phyloP scores from a whole-genome alignment of 2,888 invertebrate genomes.

The Tortricodes alternella region DNA sequence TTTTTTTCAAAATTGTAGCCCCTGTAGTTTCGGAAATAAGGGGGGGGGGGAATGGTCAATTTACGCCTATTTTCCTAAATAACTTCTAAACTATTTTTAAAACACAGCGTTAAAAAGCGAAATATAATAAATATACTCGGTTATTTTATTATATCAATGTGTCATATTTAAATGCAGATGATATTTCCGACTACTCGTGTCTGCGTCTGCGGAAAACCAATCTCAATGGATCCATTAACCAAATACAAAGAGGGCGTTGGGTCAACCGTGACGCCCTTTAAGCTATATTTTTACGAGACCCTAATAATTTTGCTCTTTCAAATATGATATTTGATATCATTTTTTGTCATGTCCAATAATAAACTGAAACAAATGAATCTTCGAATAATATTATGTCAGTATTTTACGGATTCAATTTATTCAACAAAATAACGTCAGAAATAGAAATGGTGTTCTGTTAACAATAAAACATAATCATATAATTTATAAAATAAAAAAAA shows the following conservation, averaged over 20 bases:
- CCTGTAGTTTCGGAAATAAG: no score
- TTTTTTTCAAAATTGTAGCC: no score
- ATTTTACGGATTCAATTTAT: no score
- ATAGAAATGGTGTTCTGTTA: no score
- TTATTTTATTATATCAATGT: background rate
- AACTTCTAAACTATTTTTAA: no score
- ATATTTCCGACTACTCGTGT: slow-evolving; percentile 38
- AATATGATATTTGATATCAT: slow-evolving; percentile 4
- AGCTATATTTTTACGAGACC: slow-evolving; percentile 23
- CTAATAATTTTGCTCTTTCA: slow-evolving; percentile 14
- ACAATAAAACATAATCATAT: no score
- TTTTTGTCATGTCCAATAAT: background rate
- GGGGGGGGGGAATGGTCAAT: no score
- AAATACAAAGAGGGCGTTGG: slow-evolving; percentile 54
- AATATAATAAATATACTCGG: background rate
- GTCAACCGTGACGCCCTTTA: slow-evolving; percentile 26
- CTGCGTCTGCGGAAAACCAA: slow-evolving; percentile 60
- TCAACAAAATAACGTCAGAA: no score
- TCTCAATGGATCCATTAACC: slow-evolving; percentile 68
- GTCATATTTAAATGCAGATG: slow-evolving; percentile 26
- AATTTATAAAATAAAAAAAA: no score
- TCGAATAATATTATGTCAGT: background rate
- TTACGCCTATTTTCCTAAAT: no score
- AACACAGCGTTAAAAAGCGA: no score
- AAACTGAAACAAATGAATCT: background rate